Base-by-base conservation (phyloP, 2,113 vertebrate species). In the Lepisosteus osseus region DNA sequence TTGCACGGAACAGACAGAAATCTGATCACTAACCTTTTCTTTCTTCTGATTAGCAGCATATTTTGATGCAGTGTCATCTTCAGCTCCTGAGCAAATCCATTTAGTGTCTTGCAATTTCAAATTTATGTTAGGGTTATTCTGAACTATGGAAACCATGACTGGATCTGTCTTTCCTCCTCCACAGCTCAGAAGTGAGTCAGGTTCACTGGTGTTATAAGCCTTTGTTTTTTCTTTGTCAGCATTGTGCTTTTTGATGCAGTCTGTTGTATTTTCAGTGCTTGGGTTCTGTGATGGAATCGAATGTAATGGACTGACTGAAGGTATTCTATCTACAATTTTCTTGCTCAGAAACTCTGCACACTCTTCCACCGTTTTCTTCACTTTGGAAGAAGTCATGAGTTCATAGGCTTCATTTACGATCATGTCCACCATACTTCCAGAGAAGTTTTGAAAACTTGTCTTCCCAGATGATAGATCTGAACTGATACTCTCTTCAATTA, bases 401-500 rank as follows among this genome's bases (percentile, higher is more conserved):
- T 97, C 94, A 77, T 95, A 97, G 43, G 94, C 93, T 84, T 98
- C 96, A 76, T 85, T 95, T 56, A 96, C 93, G 68, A 96, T 92
- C 78, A 89, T 87, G 74, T 95, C 94, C 67, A 96, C 93, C 93
- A 96, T 90, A 80, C 90, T 92, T 54, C 90, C 91, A 82, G 95
- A 96, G 77, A 96, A 94, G 75, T 81, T 88, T 62, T 85, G 92
- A 72, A 93, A 86, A 8, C 74, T 65, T 65, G 85, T 81, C 0
- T 83, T 87, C 41, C 59, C 86, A 69, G 74, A 79, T n/a, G 73
- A 80, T 56, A 80, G 67, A 55, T 89, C 90, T 69, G 77, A 81
- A 62, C 77, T 61, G 68, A 0, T 72, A 74, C 57, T 77, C 29
- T 74, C 67, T 73, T 67, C 73, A 65, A 76, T 67, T 68, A 47